phyloP scores from a whole-genome alignment of 2,797 vertebrate species.

The Onychomys leucogaster region DNA sequence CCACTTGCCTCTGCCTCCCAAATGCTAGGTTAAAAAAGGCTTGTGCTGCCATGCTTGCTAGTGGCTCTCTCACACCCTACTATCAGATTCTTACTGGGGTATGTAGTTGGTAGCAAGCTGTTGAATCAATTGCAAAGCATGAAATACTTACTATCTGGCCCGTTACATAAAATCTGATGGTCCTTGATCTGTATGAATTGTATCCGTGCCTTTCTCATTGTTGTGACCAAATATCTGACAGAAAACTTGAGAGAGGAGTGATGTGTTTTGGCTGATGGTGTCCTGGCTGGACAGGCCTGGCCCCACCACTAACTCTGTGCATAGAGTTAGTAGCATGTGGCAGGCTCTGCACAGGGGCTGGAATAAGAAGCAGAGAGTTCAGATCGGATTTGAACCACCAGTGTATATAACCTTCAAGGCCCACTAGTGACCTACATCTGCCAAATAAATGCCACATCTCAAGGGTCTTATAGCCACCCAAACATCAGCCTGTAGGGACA shows the following conservation, averaged over 20 bases:
- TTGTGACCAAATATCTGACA: too few relatives aligned
- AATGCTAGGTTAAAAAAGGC: neutral
- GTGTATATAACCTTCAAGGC: neutral
- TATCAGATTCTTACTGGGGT: neutral
- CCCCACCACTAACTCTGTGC: neutral
- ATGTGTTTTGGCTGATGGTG: neutral
- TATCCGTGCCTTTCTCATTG: too few relatives aligned
- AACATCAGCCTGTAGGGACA: neutral
- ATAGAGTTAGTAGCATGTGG: neutral
- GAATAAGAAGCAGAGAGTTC: neutral
- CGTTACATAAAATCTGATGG: too few relatives aligned
- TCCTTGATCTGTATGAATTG: too few relatives aligned
- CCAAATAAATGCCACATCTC: neutral
- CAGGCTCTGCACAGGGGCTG: neutral
- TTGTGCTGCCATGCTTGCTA: neutral
- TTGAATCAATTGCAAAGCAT: neutral
- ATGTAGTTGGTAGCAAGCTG: slow-evolving; percentile 13
- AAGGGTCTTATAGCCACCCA: neutral
- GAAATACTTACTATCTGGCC: neutral
- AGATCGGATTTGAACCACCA: neutral
- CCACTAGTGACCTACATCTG: neutral
- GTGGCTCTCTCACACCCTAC: neutral
- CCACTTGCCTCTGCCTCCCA: neutral
- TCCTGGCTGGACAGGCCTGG: neutral
- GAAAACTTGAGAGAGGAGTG: too few relatives aligned